Percentiles rank a stretch among this genome's conserved stretches.
Conservation (phyloP, 2,888 invertebrate genomes). For the Drosophila buzzatii region DNA sequence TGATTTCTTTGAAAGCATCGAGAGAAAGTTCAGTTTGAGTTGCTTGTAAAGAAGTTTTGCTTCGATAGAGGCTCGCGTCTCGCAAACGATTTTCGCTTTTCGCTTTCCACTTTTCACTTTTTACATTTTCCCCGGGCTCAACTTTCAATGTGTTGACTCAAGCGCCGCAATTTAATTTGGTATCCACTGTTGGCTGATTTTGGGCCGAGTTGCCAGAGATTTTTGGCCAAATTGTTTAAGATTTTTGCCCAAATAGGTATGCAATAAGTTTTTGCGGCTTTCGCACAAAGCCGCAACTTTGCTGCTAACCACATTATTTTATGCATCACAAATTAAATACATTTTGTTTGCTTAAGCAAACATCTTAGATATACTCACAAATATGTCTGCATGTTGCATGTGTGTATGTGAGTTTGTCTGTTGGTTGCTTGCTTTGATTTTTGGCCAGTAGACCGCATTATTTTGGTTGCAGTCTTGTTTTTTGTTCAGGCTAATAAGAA, state of each 20-base stretch:
- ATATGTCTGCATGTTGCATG: conserved; percentile 6
- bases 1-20: conserved; percentile 31
- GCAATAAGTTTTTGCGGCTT: conserved; percentile 64
- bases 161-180: conserved; percentile 64
- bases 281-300: conserved; percentile 45
- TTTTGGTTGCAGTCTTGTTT: conserved; percentile 59
- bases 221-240: conserved; percentile 12
- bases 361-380: conserved; percentile 15
- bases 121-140: conserved; percentile 17
- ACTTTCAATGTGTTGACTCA: conserved; percentile 50
- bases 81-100: conserved; percentile 36
- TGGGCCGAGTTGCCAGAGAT: conserved; percentile 14
- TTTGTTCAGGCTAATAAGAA: conserved; percentile 20
- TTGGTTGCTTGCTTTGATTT: conserved; percentile 68
- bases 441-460: conserved; percentile 67
- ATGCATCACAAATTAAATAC: conserved; percentile 68
- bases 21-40: conserved; percentile 19
- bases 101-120: conserved; percentile 23
- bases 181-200: conserved; percentile 44
- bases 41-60: conserved; percentile 25
- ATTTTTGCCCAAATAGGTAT: conserved; percentile 23
- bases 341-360: conserved; percentile 49
- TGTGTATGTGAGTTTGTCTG: conserved; percentile 13
- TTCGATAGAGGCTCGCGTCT: conserved; percentile 24
- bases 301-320: conserved; percentile 62